These are phyloP conservation scores for Sarcophaga subvicina DNA, from an alignment of 2,888 invertebrate genomes.

Conservation along the genomic window DNA sequence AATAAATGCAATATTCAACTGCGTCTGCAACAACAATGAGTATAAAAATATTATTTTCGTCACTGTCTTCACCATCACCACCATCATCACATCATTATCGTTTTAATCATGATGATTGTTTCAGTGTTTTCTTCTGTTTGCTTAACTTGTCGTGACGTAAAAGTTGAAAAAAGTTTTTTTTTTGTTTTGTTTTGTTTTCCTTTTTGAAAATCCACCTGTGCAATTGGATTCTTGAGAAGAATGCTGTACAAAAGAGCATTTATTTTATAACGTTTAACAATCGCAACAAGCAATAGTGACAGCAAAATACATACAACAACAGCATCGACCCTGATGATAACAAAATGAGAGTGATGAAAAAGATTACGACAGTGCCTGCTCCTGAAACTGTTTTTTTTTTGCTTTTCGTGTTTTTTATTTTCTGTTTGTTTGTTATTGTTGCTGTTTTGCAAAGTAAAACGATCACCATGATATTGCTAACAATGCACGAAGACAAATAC, in stretches of 20 bases:
- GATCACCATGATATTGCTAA: constrained; percentile 28
- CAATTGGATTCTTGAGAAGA: constrained; percentile 53
- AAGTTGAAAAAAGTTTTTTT: constrained; percentile 27
- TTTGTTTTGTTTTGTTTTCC: neutral
- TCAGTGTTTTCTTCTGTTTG: neutral
- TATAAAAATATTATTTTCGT: neutral
- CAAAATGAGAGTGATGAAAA: constrained; percentile 53
- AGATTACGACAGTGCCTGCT: constrained; percentile 45
- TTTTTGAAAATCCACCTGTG: constrained; percentile 61
- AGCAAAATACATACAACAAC: neutral
- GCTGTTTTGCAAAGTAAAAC: constrained; percentile 23
- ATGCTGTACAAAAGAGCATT: constrained; percentile 15
- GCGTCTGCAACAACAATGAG: too few relatives aligned
- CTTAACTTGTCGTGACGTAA: constrained; percentile 53
- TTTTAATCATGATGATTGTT: neutral
- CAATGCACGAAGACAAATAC: constrained; percentile 9
- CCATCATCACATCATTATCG: neutral
- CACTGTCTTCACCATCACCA: neutral
- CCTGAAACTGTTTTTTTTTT: constrained; percentile 36
- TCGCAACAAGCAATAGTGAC: constrained; percentile 19
- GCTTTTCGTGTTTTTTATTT: neutral
- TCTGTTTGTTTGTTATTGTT: too few relatives aligned
- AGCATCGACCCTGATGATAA: constrained; percentile 51
- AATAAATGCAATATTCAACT: too few relatives aligned
- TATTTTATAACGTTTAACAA: constrained; percentile 22